A percentile compares a stretch with the other conserved stretches of the same genome.
Conservation (phyloP, 1,140 invertebrate species). For the Thaumatotibia leucotreta region DNA sequence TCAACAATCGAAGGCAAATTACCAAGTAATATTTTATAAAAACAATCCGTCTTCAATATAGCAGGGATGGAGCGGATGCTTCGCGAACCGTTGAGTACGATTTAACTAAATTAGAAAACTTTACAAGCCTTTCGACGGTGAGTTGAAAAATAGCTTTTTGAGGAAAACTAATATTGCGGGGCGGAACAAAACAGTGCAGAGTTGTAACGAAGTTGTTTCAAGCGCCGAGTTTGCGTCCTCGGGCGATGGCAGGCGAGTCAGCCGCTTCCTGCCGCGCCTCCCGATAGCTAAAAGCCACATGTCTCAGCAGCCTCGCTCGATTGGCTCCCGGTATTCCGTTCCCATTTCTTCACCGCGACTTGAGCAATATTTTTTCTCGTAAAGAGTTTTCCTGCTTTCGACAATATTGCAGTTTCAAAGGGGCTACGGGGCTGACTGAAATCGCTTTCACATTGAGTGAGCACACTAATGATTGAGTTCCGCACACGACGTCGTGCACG, state of each 20-base stretch:
- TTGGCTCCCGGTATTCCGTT: slow-evolving; percentile 59
- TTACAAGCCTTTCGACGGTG: slow-evolving; percentile 64
- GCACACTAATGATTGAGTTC: slow-evolving; percentile 74
- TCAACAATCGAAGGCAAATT: slow-evolving; percentile 26
- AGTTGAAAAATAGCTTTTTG: slow-evolving; percentile 73
- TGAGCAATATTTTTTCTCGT: slow-evolving; percentile 49
- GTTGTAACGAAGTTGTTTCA: slow-evolving; percentile 71
- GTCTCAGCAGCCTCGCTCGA: slow-evolving; percentile 60
- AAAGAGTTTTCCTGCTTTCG: slow-evolving; percentile 70
- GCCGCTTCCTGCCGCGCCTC: slow-evolving; percentile 42
- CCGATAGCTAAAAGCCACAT: slow-evolving; percentile 57
- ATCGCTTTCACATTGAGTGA: slow-evolving; percentile 73
- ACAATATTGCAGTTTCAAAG: slow-evolving; percentile 74
- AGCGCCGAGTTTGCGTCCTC: slow-evolving; percentile 56
- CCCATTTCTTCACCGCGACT: slow-evolving; percentile 58
- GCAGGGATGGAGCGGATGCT: slow-evolving; percentile 27
- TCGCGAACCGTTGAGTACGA: slow-evolving; percentile 55
- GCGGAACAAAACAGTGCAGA: slow-evolving; percentile 65
- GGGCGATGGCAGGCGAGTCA: slow-evolving; percentile 45
- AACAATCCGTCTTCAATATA: slow-evolving; percentile 37
- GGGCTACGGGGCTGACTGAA: slow-evolving; percentile 62
- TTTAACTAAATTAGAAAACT: slow-evolving; percentile 75
- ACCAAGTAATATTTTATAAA: slow-evolving; percentile 33
- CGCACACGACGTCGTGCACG: slow-evolving; percentile 33
- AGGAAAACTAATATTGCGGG: slow-evolving; percentile 72